These are phyloP conservation scores for Notoglanidium macrostoma DNA, from an alignment of 2,797 vertebrate species.

Conservation along the genomic window DNA sequence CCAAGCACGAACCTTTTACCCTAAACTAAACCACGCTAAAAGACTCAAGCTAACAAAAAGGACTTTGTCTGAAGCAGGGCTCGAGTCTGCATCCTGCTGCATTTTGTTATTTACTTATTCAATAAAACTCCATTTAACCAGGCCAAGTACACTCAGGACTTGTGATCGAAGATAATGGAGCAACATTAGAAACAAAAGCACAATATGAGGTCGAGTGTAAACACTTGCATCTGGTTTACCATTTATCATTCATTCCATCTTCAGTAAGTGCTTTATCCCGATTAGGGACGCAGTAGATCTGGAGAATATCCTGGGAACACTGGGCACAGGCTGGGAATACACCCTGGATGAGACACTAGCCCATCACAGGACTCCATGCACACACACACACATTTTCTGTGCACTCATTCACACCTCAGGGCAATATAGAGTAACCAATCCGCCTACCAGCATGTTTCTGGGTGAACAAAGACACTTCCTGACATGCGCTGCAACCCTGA, in stretches of 20 bases:
- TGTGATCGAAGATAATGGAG: neutral
- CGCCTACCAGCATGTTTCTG: neutral
- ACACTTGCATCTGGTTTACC: neutral
- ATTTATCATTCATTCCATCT: neutral
- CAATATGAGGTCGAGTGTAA: neutral
- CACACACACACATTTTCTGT: neutral
- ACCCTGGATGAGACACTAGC: neutral
- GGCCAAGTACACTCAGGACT: neutral
- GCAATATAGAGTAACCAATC: neutral
- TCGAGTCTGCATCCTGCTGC: neutral
- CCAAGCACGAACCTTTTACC: slow-evolving; percentile 31
- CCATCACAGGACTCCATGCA: neutral
- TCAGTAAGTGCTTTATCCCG: neutral
- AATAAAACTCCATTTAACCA: neutral
- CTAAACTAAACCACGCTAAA: slow-evolving; percentile 19
- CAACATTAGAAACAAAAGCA: neutral
- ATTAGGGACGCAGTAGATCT: neutral
- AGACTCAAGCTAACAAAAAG: neutral
- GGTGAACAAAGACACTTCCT: neutral
- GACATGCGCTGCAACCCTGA: no score
- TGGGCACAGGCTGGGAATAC: neutral
- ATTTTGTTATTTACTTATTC: neutral
- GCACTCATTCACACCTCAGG: neutral
- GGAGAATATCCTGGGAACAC: neutral
- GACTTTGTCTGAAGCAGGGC: neutral